Evolutionary conservation across 2,113 vertebrate genomes (phyloP), one percentile per base, ranked within the genome.

Genomic region (Bettongia penicillata): DNA sequence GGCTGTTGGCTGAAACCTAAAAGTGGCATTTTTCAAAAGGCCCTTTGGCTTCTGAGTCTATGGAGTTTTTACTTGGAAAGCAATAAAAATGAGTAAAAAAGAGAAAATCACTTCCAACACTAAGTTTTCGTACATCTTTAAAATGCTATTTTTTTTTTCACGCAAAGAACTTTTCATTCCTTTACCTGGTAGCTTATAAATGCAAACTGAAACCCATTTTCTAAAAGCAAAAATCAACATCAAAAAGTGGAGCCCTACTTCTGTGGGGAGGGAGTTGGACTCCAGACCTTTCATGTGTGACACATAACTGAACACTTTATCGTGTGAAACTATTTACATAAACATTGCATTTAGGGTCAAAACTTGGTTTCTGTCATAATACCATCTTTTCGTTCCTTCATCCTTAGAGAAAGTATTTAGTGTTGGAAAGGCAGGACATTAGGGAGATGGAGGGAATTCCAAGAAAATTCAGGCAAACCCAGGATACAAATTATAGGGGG

Each of bases 1-100:
- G 96, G 95, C 94, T 98, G 89, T 91, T 98, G 96, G 97, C 0
- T 14, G 96, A 96, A 97, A 97, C 95, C 96, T 97, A 96, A 98
- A 98, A 98, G 98, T 97, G 95, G 95, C 95, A 94, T 95, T 98
- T 98, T 98, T 98, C 98, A 98, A 97, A 96, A 94, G 97, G 91
- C 91, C 96, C 96, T 97, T 98, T 98, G 97, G 96, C 97, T 98
- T 96, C 97, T 9, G 2, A 97, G 97, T 93, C 95, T 92, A 55
- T 93, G 94, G 97, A 98, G 97, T 97, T 97, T 98, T 97, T 95
- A 97, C 95, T 97, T 97, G 94, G 93, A 95, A 96, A 98, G 97
- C 97, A 97, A 98, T 98, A 98, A 98, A 97, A 98, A 98, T 0
- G 89, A 97, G 95, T 91, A 93, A 94, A 48, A 93, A 97, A 96